These are phyloP conservation scores for Scaptomyza caliginosa DNA, from an alignment of 2,888 invertebrate species.

Conservation along the genomic window DNA sequence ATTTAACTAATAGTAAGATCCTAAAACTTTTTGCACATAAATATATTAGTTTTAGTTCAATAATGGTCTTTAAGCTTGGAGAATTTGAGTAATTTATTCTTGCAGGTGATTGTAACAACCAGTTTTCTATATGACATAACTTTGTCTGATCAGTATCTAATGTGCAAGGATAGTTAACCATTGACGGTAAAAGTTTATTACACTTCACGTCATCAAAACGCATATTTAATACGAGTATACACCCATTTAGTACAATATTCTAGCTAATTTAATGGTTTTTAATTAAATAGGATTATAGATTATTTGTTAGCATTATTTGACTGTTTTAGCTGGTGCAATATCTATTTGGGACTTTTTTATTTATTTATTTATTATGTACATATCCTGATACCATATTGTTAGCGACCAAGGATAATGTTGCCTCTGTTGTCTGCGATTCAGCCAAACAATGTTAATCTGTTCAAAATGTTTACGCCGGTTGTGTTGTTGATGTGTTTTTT, in stretches of 20 bases:
- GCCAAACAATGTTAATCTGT: slow-evolving; percentile 84
- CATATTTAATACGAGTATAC: slow-evolving; percentile 41
- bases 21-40: not conserved
- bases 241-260: slow-evolving; percentile 21
- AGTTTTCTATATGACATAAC: too few species aligned
- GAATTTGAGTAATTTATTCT: not conserved
- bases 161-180: slow-evolving; percentile 17
- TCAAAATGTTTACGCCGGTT: slow-evolving; percentile 61
- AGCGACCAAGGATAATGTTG: slow-evolving; percentile 83
- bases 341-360: slow-evolving; percentile 6
- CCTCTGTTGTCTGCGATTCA: slow-evolving; percentile 82
- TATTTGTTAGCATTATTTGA: not conserved
- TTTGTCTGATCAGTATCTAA: not conserved
- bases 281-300: not conserved
- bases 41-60: slow-evolving; percentile 12
- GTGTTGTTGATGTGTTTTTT: slow-evolving; percentile 44
- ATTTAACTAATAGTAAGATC: slow-evolving; percentile 1
- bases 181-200: not conserved
- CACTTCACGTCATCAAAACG: not conserved
- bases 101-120: too few species aligned
- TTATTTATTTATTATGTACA: slow-evolving; percentile 43
- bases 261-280: slow-evolving; percentile 17
- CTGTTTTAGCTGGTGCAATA: slow-evolving; percentile 27
- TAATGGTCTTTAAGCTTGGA: not conserved
- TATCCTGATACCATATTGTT: slow-evolving; percentile 82